Conservation (phyloP, 2,888 invertebrate species). For the Synergus gifuensis region DNA sequence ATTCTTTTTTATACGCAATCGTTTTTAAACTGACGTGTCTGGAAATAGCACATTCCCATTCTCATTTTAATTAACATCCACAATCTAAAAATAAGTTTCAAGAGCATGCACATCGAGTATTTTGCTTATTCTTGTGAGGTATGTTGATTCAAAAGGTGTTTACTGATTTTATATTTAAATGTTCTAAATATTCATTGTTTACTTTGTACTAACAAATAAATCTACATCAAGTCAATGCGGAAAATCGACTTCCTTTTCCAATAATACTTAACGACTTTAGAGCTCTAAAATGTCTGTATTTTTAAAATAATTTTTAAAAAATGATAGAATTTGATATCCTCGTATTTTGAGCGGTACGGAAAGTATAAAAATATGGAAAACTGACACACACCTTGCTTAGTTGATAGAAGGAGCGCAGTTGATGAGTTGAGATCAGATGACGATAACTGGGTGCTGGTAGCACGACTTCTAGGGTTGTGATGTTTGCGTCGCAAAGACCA, state of each 20-base stretch:
- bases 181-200: constrained; percentile 41
- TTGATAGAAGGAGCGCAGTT: not conserved
- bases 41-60: constrained; percentile 53
- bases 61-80: constrained; percentile 26
- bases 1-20: constrained; percentile 10
- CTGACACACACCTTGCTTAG: constrained; percentile 8
- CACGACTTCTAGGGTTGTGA: constrained; percentile 69
- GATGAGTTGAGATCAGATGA: constrained; percentile 5
- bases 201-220: constrained; percentile 17
- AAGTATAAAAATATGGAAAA: not conserved
- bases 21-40: constrained; percentile 23
- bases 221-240: not conserved
- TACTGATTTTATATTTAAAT: constrained; percentile 40
- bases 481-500: constrained; percentile 66
- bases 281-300: not conserved
- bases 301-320: too few species aligned
- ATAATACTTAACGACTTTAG: not conserved
- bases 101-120: not conserved
- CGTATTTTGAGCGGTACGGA: not conserved
- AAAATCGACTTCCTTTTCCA: not conserved
- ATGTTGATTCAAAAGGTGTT: constrained; percentile 18
- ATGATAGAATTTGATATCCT: too few species aligned
- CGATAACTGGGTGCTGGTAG: constrained; percentile 52
- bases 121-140: constrained; percentile 22
- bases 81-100: constrained; percentile 26